Evolutionary conservation across 2,888 invertebrate genomes (phyloP), one percentile per base, ranked within the genome.

Genomic region (Luperina testacea): DNA sequence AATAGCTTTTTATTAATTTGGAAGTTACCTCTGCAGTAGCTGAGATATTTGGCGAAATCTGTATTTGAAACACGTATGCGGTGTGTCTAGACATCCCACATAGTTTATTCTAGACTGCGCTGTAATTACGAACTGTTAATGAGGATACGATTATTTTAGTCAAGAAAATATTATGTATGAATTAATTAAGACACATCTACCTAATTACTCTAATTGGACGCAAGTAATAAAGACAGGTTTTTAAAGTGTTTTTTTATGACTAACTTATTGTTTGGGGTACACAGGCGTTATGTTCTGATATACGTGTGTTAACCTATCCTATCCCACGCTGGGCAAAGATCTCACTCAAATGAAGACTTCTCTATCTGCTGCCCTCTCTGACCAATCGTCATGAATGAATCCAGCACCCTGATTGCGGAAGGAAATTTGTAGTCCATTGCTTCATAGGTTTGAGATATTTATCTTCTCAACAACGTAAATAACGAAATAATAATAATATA

Each of bases 41-140:
- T 38, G 4, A 38, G 38, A 38, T 38, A 38, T 38, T 38, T 38
- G 48, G 15, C 48, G 27, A 75, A 65, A 74, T 61, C 71, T 73
- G 48, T 65, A 27, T 11, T 32, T 63, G 24, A 68, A 67, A 68
- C 70, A 24, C 38, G 57, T 75, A 27, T 38, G 20, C 48, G 48
- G 51, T 20, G 65, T n/a, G 65, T 78, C 71, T 67, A 78, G 69
- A 77, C 57, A 71, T 72, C 80, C 63, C 69, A 13, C 48, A 42
- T 61, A 68, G 72, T 75, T 85, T 75, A 83, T 78, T 83, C 78
- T 81, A 59, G 51, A 68, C 63, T 42, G 13, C n/a, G 20, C 51
- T 24, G 75, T 79, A 77, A 83, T 77, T 73, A 78, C 59, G n/a
- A 72, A 77, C 2, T 27, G 17, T 32, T 67, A 45, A 38, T 67